These are phyloP conservation scores for Drosophila equinoxialis DNA, from an alignment of 1,140 invertebrate species.

Conservation along the genomic window DNA sequence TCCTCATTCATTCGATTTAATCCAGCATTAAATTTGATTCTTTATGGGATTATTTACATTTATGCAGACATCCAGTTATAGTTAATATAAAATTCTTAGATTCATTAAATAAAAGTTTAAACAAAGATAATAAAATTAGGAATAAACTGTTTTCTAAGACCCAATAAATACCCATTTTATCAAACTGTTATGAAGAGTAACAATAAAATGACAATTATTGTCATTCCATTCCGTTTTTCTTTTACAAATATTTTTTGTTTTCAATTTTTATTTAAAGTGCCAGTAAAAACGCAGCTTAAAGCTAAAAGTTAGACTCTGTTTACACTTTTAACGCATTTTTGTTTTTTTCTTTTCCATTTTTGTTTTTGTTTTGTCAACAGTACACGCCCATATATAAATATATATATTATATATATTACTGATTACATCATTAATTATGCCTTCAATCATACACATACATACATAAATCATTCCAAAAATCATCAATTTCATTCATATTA, in stretches of 20 bases:
- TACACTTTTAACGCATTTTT: constrained; percentile 77
- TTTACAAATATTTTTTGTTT: constrained; percentile 69
- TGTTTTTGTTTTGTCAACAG: constrained; percentile 62
- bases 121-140: too few species aligned
- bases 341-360: constrained; percentile 55
- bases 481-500: constrained; percentile 40
- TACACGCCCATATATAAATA: constrained; percentile 45
- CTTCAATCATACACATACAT: constrained; percentile 21
- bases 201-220: not conserved
- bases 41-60: too few species aligned
- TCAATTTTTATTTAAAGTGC: constrained; percentile 79
- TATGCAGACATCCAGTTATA: too few species aligned
- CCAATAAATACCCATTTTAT: too few species aligned
- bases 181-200: too few species aligned
- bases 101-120: too few species aligned
- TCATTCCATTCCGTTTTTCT: constrained; percentile 19
- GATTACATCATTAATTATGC: constrained; percentile 48
- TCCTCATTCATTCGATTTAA: too few species aligned
- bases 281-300: constrained; percentile 82
- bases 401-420: not conserved
- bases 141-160: too few species aligned
- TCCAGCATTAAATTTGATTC: too few species aligned
- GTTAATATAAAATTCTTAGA: too few species aligned
- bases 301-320: constrained; percentile 82
- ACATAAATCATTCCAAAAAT: constrained; percentile 34